Evolutionary conservation across 1,140 invertebrate genomes (phyloP), one percentile per base, ranked within the genome.

Genomic region (Chrysomallon squamiferum): DNA sequence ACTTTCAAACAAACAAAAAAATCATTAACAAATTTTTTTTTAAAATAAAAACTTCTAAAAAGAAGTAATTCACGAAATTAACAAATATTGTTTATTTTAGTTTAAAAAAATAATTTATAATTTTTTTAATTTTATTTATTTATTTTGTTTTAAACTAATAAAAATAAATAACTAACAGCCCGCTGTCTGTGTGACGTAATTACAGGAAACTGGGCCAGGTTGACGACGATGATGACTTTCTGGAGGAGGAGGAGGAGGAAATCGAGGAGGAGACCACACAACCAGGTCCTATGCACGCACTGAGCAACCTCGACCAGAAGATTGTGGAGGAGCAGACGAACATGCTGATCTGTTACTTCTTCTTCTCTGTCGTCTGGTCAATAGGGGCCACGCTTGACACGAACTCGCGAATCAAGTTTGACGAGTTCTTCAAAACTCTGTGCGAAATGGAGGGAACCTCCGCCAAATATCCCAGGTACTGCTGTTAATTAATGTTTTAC

Each of bases 401-500:
- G 22, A 74, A 74, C 59, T 84, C 82, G 4, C 62, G 81, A 2
- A 45, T 82, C 35, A 84, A 82, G 69, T 85, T 85, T 78, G 81
- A 85, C 47, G 81, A 83, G 62, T 85, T 84, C 57, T 84, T 85
- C 65, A 71, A 76, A 52, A 65, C 50, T 11, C 66, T 84, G 5
- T 85, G 82, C 73, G 81, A 81, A 18, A 82, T 79, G 75, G 83
- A 85, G 47, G 75, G 74, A 47, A 66, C 58, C 7, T 74, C 75
- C 20, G 73, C 74, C 13, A 82, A 84, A 67, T 87, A 91, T 83
- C 93, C 93, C 0, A 93, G 71, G 82, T 82, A 71, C 63, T 57
- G 69, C 25, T 20, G 13, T 43, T 6, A 22, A n/a, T n/a, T n/a
- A n/a, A n/a, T n/a, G n/a, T n/a, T n/a, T n/a, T 38, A 38, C 35